Base-by-base conservation (phyloP, 2,797 vertebrate species). In the Pipistrellus nathusii region DNA sequence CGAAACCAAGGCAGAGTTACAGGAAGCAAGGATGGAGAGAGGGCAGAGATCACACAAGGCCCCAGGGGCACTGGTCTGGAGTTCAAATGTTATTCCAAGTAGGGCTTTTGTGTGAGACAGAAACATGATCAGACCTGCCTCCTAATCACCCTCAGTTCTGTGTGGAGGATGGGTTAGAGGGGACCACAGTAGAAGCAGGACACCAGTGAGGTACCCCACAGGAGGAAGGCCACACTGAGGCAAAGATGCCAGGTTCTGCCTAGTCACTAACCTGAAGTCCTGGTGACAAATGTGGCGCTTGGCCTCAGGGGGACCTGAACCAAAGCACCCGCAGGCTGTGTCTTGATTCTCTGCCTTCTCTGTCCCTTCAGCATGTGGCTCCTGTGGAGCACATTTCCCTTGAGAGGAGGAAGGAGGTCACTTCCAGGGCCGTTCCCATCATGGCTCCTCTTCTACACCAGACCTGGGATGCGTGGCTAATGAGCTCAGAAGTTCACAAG, bases 141-240 rank as follows among this genome's bases (percentile, higher is more conserved):
- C 44, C 68, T 38, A 3, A 25, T 9, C 48, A 23, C 57, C 48
- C 8, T 14, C 71, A 30, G 20, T 14, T 5, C 46, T 17, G 6
- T 35, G 35, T 38, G 68, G 55, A 81, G 21, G 76, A 10, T 14
- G 27, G 76, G n/a, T 11, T 27, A 35, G 35, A 81, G 41, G 12
- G 13, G 12, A 12, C 8, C 51, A 48, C 25, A 14, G n/a, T 0
- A 32, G 76, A 55, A 25, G 25, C 30, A 30, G 69, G 17, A 78
- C 46, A 20, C 25, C 9, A 14, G 8, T 1, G 15, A n/a, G 17
- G 75, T 0, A 0, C 18, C 51, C 21, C 46, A 41, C 0, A 0
- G 8, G 11, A 0, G 6, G 11, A 18, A 41, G n/a, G 30, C 38
- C 1, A 1, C 12, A 41, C 0, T 0, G 0, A 0, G 6, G n/a